Evolutionary conservation across 1,140 invertebrate genomes (phyloP).

Genomic region (Anadara kagoshimensis): DNA sequence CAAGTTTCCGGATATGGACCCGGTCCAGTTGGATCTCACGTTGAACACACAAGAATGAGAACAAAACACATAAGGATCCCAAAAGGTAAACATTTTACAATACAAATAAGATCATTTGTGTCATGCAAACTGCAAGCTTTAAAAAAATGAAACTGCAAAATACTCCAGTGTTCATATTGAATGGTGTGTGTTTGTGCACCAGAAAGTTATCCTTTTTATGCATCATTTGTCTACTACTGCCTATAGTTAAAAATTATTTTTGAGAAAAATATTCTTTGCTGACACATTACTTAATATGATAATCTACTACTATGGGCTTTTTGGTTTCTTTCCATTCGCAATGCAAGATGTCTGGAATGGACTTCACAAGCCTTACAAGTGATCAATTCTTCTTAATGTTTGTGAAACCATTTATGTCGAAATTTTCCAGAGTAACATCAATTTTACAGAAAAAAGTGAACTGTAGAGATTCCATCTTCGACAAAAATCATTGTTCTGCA

Average conservation of each 20-base stretch:
- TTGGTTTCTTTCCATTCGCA: too few species aligned
- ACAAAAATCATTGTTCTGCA: neutral
- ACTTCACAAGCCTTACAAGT: neutral
- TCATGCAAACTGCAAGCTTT: neutral
- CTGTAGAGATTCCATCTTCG: neutral
- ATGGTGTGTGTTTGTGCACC: neutral
- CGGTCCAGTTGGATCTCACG: constrained; percentile 65
- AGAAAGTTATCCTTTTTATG: neutral
- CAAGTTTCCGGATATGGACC: constrained; percentile 67
- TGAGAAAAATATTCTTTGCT: neutral
- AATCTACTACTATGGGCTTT: too few species aligned
- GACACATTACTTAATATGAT: too few species aligned
- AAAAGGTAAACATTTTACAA: constrained; percentile 51
- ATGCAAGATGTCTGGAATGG: too few species aligned
- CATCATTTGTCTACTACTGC: neutral
- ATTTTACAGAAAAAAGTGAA: neutral
- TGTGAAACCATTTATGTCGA: neutral
- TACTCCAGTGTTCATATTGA: neutral
- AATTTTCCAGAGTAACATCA: neutral
- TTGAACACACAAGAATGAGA: constrained; percentile 65
- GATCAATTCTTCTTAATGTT: neutral
- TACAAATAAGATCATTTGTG: too few species aligned
- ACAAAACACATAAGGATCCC: constrained; percentile 67
- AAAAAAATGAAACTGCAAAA: neutral
- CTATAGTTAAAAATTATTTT: neutral